Evolutionary conservation across 2,797 vertebrate species (phyloP), one percentile per base, ranked within the genome.

Genomic region (Sebastiscus albofasciatus): DNA sequence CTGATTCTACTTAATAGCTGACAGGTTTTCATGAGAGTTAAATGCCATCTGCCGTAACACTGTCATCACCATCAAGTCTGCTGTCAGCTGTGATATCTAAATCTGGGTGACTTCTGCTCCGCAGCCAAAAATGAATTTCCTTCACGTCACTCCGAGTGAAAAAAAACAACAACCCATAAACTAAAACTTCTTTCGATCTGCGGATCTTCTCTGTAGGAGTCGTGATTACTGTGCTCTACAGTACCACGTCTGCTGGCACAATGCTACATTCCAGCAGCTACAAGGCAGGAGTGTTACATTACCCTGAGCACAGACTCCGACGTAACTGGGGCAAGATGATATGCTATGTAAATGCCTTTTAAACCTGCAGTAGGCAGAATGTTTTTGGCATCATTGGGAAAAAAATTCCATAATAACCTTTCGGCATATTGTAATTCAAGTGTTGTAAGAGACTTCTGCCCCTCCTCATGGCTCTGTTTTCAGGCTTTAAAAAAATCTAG

Each of bases 71-170:
- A 65, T 82, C 67, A 60, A 46, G 65, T 83, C 83, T 39, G 60
- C 83, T 82, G 87, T 86, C 77, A 88, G 87, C 79, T 85, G 84
- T 81, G 75, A 91, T 79, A 68, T 89, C 82, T 88, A 91, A 84
- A 91, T 90, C 81, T 82, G 82, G 65, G 64, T 5, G 58, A 85
- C 77, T 84, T 86, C 72, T 58, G 75, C 61, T 82, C 62, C 67
- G 72, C n/a, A 46, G 76, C 75, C 56, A 67, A 90, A 88, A 72
- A 20, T 59, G 79, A 85, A 65, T 79, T 82, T 82, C 79, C 61
- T 27, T 69, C 66, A 70, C 3, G 66, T 89, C 78, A 85, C 59
- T 70, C 26, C 7, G 1, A 31, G 55, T 27, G 9, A 36, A 31
- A 54, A 29, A 54, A 67, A 64, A 42, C 22, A 77, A 20, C 36